A percentile compares a stretch with the other conserved stretches of the same genome.
phyloP scores from a whole-genome alignment of 2,888 invertebrate species.

The Steromphala cineraria region DNA sequence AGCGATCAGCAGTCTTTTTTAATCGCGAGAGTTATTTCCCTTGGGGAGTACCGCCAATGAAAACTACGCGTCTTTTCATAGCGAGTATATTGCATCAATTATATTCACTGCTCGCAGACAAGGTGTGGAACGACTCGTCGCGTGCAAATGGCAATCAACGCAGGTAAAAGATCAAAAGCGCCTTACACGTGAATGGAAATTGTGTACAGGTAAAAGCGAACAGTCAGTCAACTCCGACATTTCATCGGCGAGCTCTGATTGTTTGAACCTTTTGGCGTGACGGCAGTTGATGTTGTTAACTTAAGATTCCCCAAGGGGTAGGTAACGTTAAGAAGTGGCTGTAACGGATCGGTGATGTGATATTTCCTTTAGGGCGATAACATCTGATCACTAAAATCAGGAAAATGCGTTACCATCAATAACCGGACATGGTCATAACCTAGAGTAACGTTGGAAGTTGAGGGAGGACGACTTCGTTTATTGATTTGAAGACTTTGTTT shows the following conservation, averaged over 20 bases:
- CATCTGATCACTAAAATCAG: too few species aligned
- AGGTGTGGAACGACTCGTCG: not conserved
- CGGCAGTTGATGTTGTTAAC: not conserved
- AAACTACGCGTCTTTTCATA: not conserved
- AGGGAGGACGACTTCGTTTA: too few species aligned
- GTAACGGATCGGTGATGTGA: too few species aligned
- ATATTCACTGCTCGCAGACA: conserved; percentile 3
- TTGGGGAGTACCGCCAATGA: not conserved
- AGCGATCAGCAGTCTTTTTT: not conserved
- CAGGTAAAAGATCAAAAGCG: conserved; percentile 7
- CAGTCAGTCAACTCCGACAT: not conserved
- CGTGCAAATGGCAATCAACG: conserved; percentile 4
- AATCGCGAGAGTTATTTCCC: conserved; percentile 8
- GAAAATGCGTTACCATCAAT: too few species aligned
- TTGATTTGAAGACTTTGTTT: too few species aligned
- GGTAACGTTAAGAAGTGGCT: too few species aligned
- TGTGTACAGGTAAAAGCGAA: not conserved
- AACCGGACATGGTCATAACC: too few species aligned
- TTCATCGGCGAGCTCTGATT: conserved; percentile 11
- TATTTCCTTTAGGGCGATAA: too few species aligned
- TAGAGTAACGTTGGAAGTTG: too few species aligned
- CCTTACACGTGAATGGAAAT: not conserved
- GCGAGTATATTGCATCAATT: conserved; percentile 8
- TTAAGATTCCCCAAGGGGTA: not conserved
- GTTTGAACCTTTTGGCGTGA: not conserved